A percentile compares a stretch with the other conserved stretches of the same genome.
Conservation (phyloP, 2,797 vertebrate species). For the Rhyacichthys aspro region DNA sequence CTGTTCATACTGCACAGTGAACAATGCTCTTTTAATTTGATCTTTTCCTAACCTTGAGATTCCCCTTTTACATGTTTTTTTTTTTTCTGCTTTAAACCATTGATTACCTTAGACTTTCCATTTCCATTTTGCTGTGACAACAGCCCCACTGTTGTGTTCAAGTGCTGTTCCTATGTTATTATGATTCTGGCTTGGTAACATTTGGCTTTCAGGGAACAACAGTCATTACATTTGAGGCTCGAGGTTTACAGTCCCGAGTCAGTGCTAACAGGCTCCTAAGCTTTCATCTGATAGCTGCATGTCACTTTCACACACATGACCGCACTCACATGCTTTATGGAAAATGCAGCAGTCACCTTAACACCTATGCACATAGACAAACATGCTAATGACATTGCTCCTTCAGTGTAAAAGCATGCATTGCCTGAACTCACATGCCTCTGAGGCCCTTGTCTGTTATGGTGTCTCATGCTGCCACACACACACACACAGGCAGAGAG, state of each 20-base stretch:
- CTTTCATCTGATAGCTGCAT: constrained; percentile 42
- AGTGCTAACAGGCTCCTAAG: constrained; percentile 45
- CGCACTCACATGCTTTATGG: constrained; percentile 43
- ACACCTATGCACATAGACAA: constrained; percentile 38
- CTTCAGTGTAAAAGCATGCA: constrained; percentile 56
- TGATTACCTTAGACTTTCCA: not conserved
- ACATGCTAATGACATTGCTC: constrained; percentile 40
- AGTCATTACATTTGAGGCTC: constrained; percentile 45
- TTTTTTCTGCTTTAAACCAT: constrained; percentile 7
- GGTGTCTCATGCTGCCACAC: constrained; percentile 34
- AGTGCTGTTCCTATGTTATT: constrained; percentile 51
- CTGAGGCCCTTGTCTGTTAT: constrained; percentile 61
- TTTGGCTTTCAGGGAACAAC: constrained; percentile 44
- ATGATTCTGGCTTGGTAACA: constrained; percentile 52
- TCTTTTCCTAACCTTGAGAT: constrained; percentile 4
- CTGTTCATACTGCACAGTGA: not conserved
- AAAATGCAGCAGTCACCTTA: constrained; percentile 53
- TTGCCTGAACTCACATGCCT: constrained; percentile 48
- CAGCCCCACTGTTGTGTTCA: constrained; percentile 32
- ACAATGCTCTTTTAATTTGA: not conserved
- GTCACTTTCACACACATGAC: constrained; percentile 34
- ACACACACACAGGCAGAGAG: constrained; percentile 30
- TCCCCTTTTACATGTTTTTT: constrained; percentile 4
- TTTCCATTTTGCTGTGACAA: constrained; percentile 21
- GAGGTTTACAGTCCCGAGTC: constrained; percentile 57